Base-by-base conservation (phyloP, 2,888 invertebrate species). In the Drosophila picticornis region DNA sequence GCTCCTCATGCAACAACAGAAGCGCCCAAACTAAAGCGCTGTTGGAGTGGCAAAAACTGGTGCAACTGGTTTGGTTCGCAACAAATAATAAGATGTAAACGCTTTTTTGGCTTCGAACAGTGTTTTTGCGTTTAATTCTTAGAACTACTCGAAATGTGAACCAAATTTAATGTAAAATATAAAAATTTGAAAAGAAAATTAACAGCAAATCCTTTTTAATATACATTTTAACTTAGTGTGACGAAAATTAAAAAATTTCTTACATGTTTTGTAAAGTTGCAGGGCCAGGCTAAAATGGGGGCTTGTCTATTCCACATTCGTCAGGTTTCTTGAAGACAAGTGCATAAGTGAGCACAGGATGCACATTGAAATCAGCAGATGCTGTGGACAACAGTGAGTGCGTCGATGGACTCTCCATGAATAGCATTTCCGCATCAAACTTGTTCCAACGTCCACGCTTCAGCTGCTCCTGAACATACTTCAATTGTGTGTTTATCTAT, bases 401-500 rank as follows among this genome's bases (percentile, higher is more conserved):
- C 0, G 80, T 83, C 10, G 90, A 90, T 0, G 68, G 77, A 19
- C 62, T 80, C 22, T 87, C 88, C 73, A 74, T 80, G 56, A 89
- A 85, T 19, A 90, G 52, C 63, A 75, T 62, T 58, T 91, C 91
- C 0, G 81, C 90, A 77, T 90, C 90, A 34, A 74, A 91, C 38
- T 77, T 75, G 53, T 88, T 81, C 83, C 84, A 91, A 19, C 81
- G 85, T 4, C 84, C 88, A 2, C 72, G 79, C 19, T 77, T 75
- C 10, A 90, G 34, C 25, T 88, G 81, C 6, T 83, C 81, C 19
- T 85, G 81, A 0, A 90, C 91, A 29, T 80, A 83, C 34, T 82
- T 91, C 5, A 90, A 22, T 52, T 90, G 91, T 4, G 80, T 53
- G 46, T 89, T 91, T 29, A 90, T 72, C 90, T 90, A 57, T 4